phyloP scores from a whole-genome alignment of 2,888 invertebrate genomes.

The Coelopa pilipes region DNA sequence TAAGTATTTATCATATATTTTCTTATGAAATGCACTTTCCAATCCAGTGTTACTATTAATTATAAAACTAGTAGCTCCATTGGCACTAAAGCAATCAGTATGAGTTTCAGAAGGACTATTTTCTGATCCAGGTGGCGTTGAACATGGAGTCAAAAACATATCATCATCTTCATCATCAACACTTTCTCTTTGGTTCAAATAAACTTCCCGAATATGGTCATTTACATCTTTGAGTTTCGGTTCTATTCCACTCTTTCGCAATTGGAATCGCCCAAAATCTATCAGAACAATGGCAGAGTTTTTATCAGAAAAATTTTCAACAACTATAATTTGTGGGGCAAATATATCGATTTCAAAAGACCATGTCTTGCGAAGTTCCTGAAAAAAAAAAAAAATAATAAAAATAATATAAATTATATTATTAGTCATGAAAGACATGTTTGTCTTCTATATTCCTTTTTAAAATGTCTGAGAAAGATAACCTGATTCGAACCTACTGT shows the following conservation, averaged over 20 bases:
- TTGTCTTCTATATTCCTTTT: too few species aligned
- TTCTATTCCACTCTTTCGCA: constrained; percentile 57
- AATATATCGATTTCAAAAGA: constrained; percentile 90
- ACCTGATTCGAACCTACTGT: too few species aligned
- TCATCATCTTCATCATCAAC: constrained; percentile 72
- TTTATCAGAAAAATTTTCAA: constrained; percentile 81
- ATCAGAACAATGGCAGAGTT: constrained; percentile 84
- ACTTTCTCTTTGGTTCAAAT: not conserved
- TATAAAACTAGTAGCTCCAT: constrained; percentile 71
- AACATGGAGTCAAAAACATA: constrained; percentile 85
- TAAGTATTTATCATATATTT: constrained; percentile 81
- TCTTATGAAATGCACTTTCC: constrained; percentile 74
- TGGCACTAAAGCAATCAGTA: constrained; percentile 60
- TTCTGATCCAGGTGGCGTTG: constrained; percentile 83
- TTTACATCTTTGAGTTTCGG: constrained; percentile 34
- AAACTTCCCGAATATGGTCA: constrained; percentile 26
- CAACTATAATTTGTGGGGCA: constrained; percentile 91
- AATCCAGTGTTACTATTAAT: constrained; percentile 73
- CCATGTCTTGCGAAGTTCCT: constrained; percentile 81
- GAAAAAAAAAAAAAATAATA: constrained; percentile 40
- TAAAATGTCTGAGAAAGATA: too few species aligned
- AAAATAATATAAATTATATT: not conserved
- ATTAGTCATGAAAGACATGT: too few species aligned
- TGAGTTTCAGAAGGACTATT: constrained; percentile 71
- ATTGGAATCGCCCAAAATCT: constrained; percentile 85